A percentile compares a stretch with the other conserved stretches of the same genome.
These are phyloP conservation scores for Malurus alboscapulatus DNA, from an alignment of 2,113 vertebrate genomes.

Conservation along the genomic window DNA sequence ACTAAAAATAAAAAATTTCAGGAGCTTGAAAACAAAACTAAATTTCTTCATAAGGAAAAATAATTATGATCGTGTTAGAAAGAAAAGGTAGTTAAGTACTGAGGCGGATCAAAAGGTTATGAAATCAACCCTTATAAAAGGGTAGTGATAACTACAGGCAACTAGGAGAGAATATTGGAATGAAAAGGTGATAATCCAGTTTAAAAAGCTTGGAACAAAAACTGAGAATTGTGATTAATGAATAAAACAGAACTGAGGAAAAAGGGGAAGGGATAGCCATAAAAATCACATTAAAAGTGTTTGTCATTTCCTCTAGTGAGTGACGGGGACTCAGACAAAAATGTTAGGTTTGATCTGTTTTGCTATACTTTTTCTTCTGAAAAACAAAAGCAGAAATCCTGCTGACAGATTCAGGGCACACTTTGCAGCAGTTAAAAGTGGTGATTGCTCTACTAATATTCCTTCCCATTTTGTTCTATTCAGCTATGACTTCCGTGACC, in stretches of 20 bases:
- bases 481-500: slow-evolving; percentile 59
- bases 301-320: slow-evolving; percentile 59
- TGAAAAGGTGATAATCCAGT: slow-evolving; percentile 61
- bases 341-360: slow-evolving; percentile 60
- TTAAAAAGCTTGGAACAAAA: slow-evolving; percentile 17
- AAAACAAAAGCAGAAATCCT: slow-evolving; percentile 62
- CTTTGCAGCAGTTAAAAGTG: slow-evolving; percentile 57
- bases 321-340: slow-evolving; percentile 55
- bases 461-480: slow-evolving; percentile 53
- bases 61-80: neutral
- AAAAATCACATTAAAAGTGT: slow-evolving; percentile 41
- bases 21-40: neutral
- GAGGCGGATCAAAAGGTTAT: slow-evolving; percentile 42
- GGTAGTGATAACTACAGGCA: slow-evolving; percentile 3
- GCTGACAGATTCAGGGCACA: slow-evolving; percentile 76
- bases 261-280: slow-evolving; percentile 18
- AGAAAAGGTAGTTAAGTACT: neutral
- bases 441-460: slow-evolving; percentile 43
- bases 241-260: slow-evolving; percentile 37
- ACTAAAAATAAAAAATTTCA: neutral
- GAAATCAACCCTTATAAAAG: slow-evolving; percentile 26
- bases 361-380: slow-evolving; percentile 57
- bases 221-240: slow-evolving; percentile 11
- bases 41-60: slow-evolving; percentile 8
- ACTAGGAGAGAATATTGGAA: slow-evolving; percentile 3